A percentile compares a stretch with the other conserved stretches of the same genome.
Conservation (phyloP, 2,888 invertebrate species). For the Leptinotarsa juncta region DNA sequence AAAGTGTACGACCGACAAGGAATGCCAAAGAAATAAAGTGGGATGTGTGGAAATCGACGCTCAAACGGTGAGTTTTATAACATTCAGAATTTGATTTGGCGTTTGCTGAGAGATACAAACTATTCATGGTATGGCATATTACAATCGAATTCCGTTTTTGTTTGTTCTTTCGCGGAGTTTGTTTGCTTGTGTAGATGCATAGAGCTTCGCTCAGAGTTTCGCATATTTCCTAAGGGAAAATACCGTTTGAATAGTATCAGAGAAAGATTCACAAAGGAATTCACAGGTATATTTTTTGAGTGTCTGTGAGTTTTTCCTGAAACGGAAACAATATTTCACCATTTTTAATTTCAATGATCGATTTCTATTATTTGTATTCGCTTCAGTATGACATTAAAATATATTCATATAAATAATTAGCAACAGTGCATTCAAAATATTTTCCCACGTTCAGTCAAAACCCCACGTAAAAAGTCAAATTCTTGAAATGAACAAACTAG, state of each 20-base stretch:
- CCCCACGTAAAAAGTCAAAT: too few species aligned
- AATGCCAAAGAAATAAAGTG: conserved; percentile 71
- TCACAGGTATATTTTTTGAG: background rate
- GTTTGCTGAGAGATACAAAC: conserved; percentile 29
- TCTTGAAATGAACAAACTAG: too few species aligned
- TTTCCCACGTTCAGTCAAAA: too few species aligned
- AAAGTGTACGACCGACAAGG: conserved; percentile 72
- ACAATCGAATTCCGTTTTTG: conserved; percentile 14
- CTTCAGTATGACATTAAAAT: too few species aligned
- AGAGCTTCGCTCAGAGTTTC: background rate
- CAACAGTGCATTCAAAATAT: too few species aligned
- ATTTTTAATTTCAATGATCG: too few species aligned
- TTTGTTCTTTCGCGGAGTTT: conserved; percentile 18
- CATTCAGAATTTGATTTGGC: conserved; percentile 30
- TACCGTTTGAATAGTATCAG: background rate
- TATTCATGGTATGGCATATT: conserved; percentile 26
- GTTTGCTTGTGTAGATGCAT: conserved; percentile 1
- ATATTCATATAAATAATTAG: too few species aligned
- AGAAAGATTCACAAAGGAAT: background rate
- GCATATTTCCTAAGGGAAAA: background rate
- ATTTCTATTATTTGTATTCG: too few species aligned
- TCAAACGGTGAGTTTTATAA: conserved; percentile 67
- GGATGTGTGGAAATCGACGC: conserved; percentile 73
- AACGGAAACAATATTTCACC: too few species aligned
- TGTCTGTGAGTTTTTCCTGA: background rate